Evolutionary conservation across 1,140 invertebrate genomes (phyloP).

Genomic region (Neodiprion pinetum): DNA sequence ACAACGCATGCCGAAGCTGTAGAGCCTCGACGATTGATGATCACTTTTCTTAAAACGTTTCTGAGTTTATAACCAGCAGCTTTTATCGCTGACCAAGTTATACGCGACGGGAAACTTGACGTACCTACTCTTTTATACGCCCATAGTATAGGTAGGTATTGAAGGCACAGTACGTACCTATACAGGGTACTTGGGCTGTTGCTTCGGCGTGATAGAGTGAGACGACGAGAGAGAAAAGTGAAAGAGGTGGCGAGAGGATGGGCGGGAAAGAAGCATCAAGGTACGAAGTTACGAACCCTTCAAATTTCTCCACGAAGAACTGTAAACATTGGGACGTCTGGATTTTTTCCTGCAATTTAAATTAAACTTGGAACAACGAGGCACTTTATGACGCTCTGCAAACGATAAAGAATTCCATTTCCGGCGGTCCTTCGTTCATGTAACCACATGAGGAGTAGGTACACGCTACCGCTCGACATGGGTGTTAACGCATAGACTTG

Average conservation of each 20-base stretch:
- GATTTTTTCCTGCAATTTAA: neutral
- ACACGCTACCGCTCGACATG: too few relatives aligned
- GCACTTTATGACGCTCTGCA: neutral
- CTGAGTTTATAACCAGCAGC: neutral
- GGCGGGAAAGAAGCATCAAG: neutral
- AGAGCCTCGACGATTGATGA: neutral
- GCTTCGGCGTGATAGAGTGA: neutral
- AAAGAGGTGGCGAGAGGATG: neutral
- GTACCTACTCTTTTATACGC: too few relatives aligned
- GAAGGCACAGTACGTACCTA: too few relatives aligned
- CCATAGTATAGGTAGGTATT: too few relatives aligned
- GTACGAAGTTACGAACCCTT: neutral
- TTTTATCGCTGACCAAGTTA: too few relatives aligned
- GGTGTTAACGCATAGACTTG: too few relatives aligned
- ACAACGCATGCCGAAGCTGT: neutral
- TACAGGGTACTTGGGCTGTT: neutral
- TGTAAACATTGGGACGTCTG: neutral
- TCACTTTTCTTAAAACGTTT: neutral
- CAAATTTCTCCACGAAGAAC: neutral
- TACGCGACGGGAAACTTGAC: too few relatives aligned
- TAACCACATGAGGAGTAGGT: too few relatives aligned
- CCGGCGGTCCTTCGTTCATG: neutral
- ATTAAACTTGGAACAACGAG: neutral
- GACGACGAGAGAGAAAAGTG: neutral
- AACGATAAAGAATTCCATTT: neutral